Evolutionary conservation across 2,797 vertebrate genomes (phyloP).

Genomic region (Pipistrellus kuhlii): DNA sequence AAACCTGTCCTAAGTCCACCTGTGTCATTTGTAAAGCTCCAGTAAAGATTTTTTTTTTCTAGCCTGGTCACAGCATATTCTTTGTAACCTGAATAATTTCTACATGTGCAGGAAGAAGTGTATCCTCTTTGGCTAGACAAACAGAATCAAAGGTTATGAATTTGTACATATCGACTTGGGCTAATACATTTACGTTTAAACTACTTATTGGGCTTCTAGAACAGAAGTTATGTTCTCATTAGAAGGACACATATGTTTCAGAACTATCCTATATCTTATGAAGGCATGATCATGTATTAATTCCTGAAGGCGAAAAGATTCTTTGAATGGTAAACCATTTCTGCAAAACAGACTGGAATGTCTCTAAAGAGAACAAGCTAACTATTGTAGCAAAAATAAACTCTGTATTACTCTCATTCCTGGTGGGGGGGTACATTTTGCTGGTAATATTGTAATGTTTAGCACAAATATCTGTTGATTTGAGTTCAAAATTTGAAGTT

Average conservation of each 20-base stretch:
- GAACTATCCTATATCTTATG: not conserved
- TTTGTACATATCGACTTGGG: not conserved
- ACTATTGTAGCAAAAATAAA: not conserved
- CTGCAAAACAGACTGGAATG: not conserved
- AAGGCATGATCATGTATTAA: not conserved
- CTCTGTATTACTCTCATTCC: not conserved
- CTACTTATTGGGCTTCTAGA: not conserved
- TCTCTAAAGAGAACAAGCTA: not conserved
- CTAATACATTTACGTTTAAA: slow-evolving; percentile 30
- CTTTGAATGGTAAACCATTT: not conserved
- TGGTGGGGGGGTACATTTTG: not conserved
- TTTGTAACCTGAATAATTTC: not conserved
- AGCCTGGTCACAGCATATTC: not conserved
- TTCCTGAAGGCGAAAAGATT: not conserved
- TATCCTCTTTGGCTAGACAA: not conserved
- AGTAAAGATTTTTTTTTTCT: not conserved
- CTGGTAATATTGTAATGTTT: not conserved
- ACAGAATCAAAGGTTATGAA: not conserved
- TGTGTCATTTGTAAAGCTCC: not conserved
- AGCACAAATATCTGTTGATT: not conserved
- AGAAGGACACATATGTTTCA: not conserved
- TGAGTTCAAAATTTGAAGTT: not conserved
- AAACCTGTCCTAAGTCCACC: not conserved
- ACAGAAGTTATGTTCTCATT: not conserved
- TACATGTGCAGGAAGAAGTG: not conserved